These are phyloP conservation scores for Neotoma lepida DNA, from an alignment of 2,113 vertebrate genomes.

Conservation along the genomic window DNA sequence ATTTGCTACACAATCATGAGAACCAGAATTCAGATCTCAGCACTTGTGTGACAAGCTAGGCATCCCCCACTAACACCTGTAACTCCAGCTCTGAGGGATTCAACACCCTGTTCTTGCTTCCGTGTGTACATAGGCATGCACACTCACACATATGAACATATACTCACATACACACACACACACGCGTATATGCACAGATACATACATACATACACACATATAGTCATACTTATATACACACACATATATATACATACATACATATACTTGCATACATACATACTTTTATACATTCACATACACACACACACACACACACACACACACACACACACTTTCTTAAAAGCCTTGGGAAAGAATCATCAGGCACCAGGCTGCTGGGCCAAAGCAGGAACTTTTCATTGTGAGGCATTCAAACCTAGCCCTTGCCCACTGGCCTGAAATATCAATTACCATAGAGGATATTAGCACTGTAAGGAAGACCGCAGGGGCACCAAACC, in stretches of 20 bases:
- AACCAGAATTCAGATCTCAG: neutral
- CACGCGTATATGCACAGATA: neutral
- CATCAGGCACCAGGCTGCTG: neutral
- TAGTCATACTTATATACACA: neutral
- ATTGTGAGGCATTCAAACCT: neutral
- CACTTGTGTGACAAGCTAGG: no score
- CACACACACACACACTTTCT: neutral
- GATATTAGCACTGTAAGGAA: neutral
- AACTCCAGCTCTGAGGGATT: neutral
- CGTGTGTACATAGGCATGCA: neutral
- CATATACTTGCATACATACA: neutral
- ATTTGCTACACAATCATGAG: neutral
- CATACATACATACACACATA: neutral
- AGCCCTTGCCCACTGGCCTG: neutral
- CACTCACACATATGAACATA: no score
- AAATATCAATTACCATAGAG: neutral
- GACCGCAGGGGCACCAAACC: neutral
- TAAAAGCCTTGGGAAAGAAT: neutral
- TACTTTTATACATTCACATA: neutral
- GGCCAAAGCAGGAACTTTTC: neutral
- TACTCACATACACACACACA: no score
- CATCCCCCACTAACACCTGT: neutral
- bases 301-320: neutral
- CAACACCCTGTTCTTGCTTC: neutral
- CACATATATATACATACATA: neutral